Percentiles rank a stretch among this genome's conserved stretches.
Evolutionary conservation across 2,113 vertebrate species (phyloP).

Genomic region (Cardinalis cardinalis): DNA sequence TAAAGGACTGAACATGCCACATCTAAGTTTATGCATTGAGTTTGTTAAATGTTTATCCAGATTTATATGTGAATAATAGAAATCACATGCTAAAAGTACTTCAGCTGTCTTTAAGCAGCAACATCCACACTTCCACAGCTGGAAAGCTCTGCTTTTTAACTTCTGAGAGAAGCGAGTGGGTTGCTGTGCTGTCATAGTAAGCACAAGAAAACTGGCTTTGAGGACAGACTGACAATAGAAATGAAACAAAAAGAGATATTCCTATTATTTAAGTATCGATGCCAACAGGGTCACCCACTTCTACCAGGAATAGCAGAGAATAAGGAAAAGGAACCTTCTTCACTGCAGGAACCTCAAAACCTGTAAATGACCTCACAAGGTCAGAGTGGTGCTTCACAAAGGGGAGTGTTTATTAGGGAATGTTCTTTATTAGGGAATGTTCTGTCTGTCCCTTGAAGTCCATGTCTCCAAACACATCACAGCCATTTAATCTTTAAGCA

Average conservation of each 20-base stretch:
- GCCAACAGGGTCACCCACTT: not conserved
- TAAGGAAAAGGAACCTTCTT: not conserved
- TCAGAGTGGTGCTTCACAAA: not conserved
- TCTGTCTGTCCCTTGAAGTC: not conserved
- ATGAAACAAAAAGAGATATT: not conserved
- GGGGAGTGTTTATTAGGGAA: not conserved
- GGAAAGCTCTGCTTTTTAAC: not conserved
- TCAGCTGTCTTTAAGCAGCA: not conserved
- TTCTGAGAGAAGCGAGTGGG: not conserved
- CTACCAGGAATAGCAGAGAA: not conserved
- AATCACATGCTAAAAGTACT: not conserved
- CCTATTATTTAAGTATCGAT: not conserved
- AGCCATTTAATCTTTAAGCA: not conserved
- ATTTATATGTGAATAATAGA: not conserved
- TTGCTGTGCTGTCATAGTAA: not conserved
- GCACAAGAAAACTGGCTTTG: not conserved
- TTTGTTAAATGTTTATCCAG: constrained; percentile 37
- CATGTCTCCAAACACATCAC: not conserved
- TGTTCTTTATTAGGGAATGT: not conserved
- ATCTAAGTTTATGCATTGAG: not conserved
- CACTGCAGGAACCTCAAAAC: not conserved
- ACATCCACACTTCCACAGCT: not conserved
- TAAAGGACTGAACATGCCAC: not conserved
- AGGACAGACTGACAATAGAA: not conserved
- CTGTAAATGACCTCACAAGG: not conserved